Evolutionary conservation across 1,140 invertebrate species (phyloP).

Genomic region (Venustaconcha ellipsiformis): DNA sequence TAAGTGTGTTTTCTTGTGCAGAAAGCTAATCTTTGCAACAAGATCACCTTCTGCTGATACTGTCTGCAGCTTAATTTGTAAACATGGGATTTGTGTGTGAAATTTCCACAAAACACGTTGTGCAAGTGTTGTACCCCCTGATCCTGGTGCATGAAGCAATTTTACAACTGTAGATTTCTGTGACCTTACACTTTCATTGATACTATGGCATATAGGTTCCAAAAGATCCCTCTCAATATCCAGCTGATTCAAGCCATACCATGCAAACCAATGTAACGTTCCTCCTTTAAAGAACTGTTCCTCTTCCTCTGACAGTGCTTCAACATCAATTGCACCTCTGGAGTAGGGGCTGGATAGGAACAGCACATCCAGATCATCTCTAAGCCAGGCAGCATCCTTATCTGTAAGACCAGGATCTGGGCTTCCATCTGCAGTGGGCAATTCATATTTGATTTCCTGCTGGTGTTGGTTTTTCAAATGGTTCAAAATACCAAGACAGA

Average conservation of each 20-base stretch:
- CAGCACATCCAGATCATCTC: conserved; percentile 43
- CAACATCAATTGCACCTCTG: conserved; percentile 9
- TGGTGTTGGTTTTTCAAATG: no score
- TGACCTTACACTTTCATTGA: conserved; percentile 15
- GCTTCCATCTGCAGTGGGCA: conserved; percentile 23
- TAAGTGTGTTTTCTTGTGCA: conserved; percentile 27
- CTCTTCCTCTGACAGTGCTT: conserved; percentile 32
- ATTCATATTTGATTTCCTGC: neutral
- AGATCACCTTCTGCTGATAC: conserved; percentile 4
- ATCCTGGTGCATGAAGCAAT: conserved; percentile 32
- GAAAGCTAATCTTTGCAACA: conserved; percentile 18
- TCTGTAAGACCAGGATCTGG: conserved; percentile 16
- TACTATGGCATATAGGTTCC: conserved; percentile 4
- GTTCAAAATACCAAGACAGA: no score
- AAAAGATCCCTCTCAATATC: conserved; percentile 39
- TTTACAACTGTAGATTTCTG: conserved; percentile 14
- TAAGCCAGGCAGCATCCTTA: conserved; percentile 38
- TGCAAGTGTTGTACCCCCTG: conserved; percentile 36
- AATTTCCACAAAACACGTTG: conserved; percentile 40
- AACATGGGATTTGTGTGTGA: conserved; percentile 20
- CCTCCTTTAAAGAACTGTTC: conserved; percentile 46
- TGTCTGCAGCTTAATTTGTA: conserved; percentile 20
- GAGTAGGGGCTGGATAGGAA: conserved; percentile 30
- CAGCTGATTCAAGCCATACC: conserved; percentile 33
- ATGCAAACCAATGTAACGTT: conserved; percentile 39